These are phyloP conservation scores for Allophyes oxyacanthae DNA, from an alignment of 2,888 invertebrate species.

Conservation along the genomic window DNA sequence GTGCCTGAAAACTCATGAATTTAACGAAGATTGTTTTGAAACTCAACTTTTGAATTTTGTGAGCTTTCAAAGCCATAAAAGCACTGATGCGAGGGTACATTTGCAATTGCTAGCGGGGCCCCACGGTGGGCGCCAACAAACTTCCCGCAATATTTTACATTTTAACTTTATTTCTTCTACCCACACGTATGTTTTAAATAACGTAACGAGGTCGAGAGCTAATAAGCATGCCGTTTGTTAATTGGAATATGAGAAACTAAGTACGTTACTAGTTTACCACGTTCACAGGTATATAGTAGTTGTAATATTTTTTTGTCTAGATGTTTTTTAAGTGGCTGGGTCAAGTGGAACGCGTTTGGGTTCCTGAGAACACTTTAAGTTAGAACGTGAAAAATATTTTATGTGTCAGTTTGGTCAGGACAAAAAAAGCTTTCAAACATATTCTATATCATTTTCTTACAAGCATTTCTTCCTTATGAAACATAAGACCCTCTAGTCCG, in stretches of 20 bases:
- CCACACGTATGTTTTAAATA: slow-evolving; percentile 41
- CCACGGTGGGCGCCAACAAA: slow-evolving; percentile 73
- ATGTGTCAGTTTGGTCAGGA: background rate
- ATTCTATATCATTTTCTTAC: slow-evolving; percentile 7
- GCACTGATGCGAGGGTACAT: slow-evolving; percentile 71
- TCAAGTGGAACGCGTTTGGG: slow-evolving; percentile 13
- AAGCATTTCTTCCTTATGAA: slow-evolving; percentile 7
- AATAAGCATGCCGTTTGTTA: slow-evolving; percentile 54
- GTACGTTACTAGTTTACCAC: background rate
- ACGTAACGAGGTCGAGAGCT: slow-evolving; percentile 54
- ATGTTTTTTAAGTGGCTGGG: slow-evolving; percentile 22
- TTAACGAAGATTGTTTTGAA: slow-evolving; percentile 66
- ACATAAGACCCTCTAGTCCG: slow-evolving; percentile 27
- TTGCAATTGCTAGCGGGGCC: slow-evolving; percentile 65
- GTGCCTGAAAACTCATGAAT: slow-evolving; percentile 55
- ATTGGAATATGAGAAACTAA: slow-evolving; percentile 49
- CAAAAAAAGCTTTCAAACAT: too few species aligned
- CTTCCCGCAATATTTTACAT: slow-evolving; percentile 57
- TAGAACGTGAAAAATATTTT: slow-evolving; percentile 12
- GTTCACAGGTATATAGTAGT: slow-evolving; percentile 21
- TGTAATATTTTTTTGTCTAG: slow-evolving; percentile 35
- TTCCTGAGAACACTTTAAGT: slow-evolving; percentile 6
- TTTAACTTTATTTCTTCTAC: slow-evolving; percentile 55
- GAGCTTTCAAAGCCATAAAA: slow-evolving; percentile 69
- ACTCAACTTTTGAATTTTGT: slow-evolving; percentile 66